These are phyloP conservation scores for Vombatus ursinus DNA, from an alignment of 2,113 vertebrate species.

Conservation along the genomic window DNA sequence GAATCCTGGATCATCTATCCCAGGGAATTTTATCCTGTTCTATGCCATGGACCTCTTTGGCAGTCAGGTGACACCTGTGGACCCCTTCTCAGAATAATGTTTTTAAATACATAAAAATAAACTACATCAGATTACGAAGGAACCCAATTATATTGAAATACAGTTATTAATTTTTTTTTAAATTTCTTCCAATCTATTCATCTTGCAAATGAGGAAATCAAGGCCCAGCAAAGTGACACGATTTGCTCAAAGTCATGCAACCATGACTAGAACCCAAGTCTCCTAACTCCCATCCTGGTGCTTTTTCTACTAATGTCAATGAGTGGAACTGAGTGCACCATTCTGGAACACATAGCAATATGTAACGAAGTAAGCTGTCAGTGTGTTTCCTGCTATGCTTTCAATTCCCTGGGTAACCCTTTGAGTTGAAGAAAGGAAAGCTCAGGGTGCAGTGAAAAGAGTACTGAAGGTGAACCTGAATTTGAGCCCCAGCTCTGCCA, in stretches of 20 bases:
- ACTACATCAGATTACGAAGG: neutral
- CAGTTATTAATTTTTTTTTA: neutral
- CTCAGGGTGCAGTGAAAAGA: neutral
- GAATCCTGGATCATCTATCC: neutral
- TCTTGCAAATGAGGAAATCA: neutral
- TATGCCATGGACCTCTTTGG: neutral
- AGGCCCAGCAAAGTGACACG: conserved; percentile 11
- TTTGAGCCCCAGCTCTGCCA: neutral
- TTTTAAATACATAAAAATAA: neutral
- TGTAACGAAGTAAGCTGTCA: neutral
- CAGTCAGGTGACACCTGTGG: neutral
- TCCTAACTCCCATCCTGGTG: neutral
- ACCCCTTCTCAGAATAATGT: neutral
- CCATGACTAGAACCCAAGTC: conserved; percentile 21
- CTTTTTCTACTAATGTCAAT: neutral
- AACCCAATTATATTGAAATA: neutral
- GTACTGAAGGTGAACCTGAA: neutral
- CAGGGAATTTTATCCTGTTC: neutral
- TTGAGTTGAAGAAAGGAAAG: neutral
- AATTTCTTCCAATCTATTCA: neutral
- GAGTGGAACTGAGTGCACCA: neutral
- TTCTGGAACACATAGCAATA: neutral
- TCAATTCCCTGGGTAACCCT: neutral
- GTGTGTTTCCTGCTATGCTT: neutral
- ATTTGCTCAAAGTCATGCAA: neutral